These are phyloP conservation scores for Nomia melanderi DNA, from an alignment of 1,140 invertebrate genomes.

Conservation along the genomic window DNA sequence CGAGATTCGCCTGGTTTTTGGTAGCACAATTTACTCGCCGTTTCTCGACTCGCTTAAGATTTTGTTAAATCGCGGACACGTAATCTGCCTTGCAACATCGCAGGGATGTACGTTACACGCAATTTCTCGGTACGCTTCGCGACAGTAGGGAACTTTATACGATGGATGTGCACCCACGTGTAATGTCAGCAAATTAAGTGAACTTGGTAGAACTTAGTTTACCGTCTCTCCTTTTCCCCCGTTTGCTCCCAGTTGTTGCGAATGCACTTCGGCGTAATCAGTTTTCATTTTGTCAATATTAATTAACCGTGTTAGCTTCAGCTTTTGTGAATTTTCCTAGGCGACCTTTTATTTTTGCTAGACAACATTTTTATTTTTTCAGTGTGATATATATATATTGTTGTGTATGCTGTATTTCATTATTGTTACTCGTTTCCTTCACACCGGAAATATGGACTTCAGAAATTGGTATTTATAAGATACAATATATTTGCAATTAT, in stretches of 20 bases:
- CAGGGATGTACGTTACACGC: constrained; percentile 35
- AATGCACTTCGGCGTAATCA: constrained; percentile 16
- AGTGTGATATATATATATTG: background rate
- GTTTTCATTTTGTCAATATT: constrained; percentile 17
- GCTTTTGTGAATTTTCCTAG: background rate
- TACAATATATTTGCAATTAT: no score
- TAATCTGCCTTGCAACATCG: background rate
- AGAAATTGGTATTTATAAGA: no score
- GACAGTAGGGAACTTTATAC: constrained; percentile 16
- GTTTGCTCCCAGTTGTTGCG: constrained; percentile 18
- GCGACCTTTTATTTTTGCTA: no score
- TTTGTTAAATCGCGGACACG: background rate
- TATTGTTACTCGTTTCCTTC: no score
- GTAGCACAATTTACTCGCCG: background rate
- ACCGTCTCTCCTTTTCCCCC: background rate
- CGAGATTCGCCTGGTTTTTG: background rate
- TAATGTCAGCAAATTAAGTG: constrained; percentile 32
- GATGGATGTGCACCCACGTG: constrained; percentile 46
- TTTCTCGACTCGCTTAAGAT: no score
- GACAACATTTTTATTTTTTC: no score
- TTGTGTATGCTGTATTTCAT: no score
- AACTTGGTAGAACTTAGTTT: constrained; percentile 37
- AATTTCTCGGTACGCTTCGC: background rate
- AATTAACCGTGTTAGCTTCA: background rate
- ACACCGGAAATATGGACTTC: no score